phyloP scores from a whole-genome alignment of 1,140 invertebrate genomes.

The Cyclina sinensis region DNA sequence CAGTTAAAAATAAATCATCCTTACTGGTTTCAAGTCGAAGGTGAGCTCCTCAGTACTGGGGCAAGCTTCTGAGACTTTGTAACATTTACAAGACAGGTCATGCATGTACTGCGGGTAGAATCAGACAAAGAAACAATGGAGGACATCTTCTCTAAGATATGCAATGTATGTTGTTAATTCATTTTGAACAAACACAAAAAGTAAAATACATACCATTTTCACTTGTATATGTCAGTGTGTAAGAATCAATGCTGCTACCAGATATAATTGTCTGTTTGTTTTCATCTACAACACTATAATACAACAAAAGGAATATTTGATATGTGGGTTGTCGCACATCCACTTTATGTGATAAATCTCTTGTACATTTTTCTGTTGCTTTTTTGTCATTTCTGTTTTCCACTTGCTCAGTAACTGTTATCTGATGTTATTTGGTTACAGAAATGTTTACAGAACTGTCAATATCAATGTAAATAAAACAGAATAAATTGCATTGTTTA shows the following conservation, averaged over 20 bases:
- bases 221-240: neutral
- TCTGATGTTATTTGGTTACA: neutral
- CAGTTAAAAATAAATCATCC: too few relatives aligned
- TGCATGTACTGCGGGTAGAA: neutral
- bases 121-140: neutral
- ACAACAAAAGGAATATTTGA: too few relatives aligned
- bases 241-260: too few relatives aligned
- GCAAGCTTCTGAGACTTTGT: conserved; percentile 50
- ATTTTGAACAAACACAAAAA: too few relatives aligned
- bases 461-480: neutral
- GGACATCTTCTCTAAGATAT: neutral
- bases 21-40: conserved; percentile 53
- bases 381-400: too few relatives aligned
- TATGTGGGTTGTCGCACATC: too few relatives aligned
- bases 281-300: too few relatives aligned
- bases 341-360: too few relatives aligned
- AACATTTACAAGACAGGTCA: neutral
- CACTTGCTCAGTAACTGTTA: too few relatives aligned
- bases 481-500: neutral
- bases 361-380: too few relatives aligned
- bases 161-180: neutral
- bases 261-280: too few relatives aligned
- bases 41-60: conserved; percentile 43
- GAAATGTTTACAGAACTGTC: neutral
- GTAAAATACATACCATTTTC: too few relatives aligned